A percentile compares a stretch with the other conserved stretches of the same genome.
These are phyloP conservation scores for Amblyteles armatorius DNA, from an alignment of 2,888 invertebrate species.

Conservation along the genomic window DNA sequence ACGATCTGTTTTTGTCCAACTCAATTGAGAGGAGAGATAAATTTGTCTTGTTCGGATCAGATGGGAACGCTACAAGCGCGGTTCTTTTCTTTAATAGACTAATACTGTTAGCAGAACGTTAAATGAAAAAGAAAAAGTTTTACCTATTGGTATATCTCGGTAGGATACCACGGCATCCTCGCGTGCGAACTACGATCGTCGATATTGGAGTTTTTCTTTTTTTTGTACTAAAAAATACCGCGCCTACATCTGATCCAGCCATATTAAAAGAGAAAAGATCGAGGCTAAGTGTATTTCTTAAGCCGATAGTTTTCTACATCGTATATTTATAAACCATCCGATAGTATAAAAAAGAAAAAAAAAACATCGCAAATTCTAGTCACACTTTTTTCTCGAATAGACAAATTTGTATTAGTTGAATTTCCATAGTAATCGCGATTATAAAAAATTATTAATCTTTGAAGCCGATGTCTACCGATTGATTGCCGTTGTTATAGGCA, in stretches of 20 bases:
- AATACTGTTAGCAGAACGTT: not conserved
- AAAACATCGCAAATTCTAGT: conserved; percentile 67
- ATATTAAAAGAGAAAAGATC: not conserved
- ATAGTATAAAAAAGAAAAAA: conserved; percentile 27
- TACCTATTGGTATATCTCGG: not conserved
- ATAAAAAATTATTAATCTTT: not conserved
- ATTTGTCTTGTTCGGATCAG: conserved; percentile 25
- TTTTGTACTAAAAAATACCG: not conserved
- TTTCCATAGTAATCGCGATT: conserved; percentile 23
- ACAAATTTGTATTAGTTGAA: conserved; percentile 57
- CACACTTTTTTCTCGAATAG: conserved; percentile 59
- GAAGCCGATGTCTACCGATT: conserved; percentile 13
- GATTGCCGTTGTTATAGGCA: conserved; percentile 41
- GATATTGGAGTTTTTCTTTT: not conserved
- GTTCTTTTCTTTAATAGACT: not conserved
- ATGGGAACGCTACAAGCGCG: conserved; percentile 11
- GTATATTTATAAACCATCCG: conserved; percentile 55
- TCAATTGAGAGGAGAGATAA: conserved; percentile 17
- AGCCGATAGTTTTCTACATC: conserved; percentile 53
- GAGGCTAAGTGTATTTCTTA: conserved; percentile 40
- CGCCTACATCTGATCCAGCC: conserved; percentile 7
- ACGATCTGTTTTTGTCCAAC: conserved; percentile 17
- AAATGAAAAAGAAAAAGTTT: conserved; percentile 1
- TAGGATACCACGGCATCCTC: not conserved
- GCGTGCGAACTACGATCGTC: not conserved